Percentiles rank a stretch among this genome's conserved stretches.
phyloP scores from a whole-genome alignment of 2,797 vertebrate species.

The Thamnophis elegans region DNA sequence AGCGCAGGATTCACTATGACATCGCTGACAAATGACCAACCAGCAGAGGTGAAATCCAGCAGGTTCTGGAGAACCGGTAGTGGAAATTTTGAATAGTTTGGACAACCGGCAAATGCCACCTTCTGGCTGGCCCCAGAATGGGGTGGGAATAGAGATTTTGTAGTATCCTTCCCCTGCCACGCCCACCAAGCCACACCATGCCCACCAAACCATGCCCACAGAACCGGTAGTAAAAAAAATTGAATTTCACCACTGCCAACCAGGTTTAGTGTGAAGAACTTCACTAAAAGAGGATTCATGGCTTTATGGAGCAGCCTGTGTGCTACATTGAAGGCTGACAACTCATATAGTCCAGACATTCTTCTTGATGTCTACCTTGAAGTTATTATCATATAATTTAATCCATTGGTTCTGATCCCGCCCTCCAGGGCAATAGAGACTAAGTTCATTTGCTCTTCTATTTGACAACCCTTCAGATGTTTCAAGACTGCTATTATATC shows the following conservation, averaged over 20 bases:
- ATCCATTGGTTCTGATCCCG: neutral
- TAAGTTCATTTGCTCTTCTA: neutral
- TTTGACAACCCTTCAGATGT: neutral
- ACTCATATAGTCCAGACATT: neutral
- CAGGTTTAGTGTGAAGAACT: neutral
- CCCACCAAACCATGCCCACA: too few species aligned
- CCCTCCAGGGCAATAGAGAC: neutral
- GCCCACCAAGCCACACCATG: too few species aligned
- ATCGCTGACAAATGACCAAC: neutral
- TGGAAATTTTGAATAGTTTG: too few species aligned
- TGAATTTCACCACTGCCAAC: neutral
- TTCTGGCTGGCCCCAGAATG: too few species aligned
- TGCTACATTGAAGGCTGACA: neutral
- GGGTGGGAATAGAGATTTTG: too few species aligned
- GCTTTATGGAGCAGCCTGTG: neutral
- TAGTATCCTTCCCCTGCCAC: too few species aligned
- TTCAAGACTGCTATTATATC: neutral
- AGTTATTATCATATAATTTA: neutral
- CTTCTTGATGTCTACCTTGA: neutral
- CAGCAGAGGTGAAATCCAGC: neutral
- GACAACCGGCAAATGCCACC: too few species aligned
- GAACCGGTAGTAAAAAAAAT: too few species aligned
- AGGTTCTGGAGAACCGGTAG: too few species aligned
- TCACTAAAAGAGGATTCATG: neutral
- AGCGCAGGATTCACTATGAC: neutral